Percentiles rank a stretch among this genome's conserved stretches.
These are phyloP conservation scores for Ips typographus DNA, from an alignment of 1,140 invertebrate species.

Conservation along the genomic window DNA sequence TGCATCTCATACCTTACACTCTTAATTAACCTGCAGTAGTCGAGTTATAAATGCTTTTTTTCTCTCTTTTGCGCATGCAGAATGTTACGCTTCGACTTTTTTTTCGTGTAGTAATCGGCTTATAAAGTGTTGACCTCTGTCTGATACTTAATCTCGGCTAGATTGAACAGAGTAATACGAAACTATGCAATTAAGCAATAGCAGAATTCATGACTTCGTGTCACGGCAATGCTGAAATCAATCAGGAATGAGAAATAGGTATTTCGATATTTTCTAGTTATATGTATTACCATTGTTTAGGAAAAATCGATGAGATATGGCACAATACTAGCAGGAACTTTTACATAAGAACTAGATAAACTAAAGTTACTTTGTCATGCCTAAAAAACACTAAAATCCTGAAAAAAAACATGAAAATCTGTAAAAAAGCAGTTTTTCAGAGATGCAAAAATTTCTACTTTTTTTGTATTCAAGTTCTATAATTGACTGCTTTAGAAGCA, in stretches of 20 bases:
- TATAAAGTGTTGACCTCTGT: background rate
- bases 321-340: background rate
- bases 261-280: background rate
- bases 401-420: too few relatives aligned
- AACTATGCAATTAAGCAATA: slow-evolving; percentile 7
- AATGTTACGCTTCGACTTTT: slow-evolving; percentile 1
- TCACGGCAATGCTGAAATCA: slow-evolving; percentile 9
- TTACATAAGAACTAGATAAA: background rate
- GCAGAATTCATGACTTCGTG: slow-evolving; percentile 1
- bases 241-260: slow-evolving; percentile 2
- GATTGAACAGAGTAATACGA: background rate
- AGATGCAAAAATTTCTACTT: too few relatives aligned
- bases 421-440: too few relatives aligned
- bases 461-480: too few relatives aligned
- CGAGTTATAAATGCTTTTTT: background rate
- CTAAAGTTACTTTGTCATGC: too few relatives aligned
- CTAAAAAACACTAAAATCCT: too few relatives aligned
- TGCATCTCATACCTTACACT: background rate
- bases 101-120: background rate
- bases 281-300: background rate
- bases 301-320: background rate
- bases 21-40: background rate
- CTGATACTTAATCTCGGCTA: background rate
- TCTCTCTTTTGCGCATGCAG: background rate
- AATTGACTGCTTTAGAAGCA: too few relatives aligned